Evolutionary conservation across 2,888 invertebrate species (phyloP), one percentile per base, ranked within the genome.

Genomic region (Chrysolina americana): DNA sequence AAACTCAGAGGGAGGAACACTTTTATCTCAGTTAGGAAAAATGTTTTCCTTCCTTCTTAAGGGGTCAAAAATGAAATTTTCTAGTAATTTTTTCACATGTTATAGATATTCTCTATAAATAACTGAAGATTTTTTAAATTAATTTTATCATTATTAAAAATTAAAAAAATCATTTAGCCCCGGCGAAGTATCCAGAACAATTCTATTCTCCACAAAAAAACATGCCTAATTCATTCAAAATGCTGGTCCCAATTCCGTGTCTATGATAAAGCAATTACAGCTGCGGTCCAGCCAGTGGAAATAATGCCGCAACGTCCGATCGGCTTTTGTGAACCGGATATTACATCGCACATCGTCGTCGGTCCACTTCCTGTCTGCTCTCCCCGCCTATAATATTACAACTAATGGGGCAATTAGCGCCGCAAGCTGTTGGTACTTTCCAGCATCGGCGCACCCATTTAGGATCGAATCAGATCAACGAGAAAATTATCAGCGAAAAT

Each of bases 291-390:
- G 68, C 66, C 63, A 64, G 28, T 68, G 73, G 73, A 68, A 73
- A 47, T 68, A 68, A 68, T 44, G 47, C 68, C 73, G 62, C 68
- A 28, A 74, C 62, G 70, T 70, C 74, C 74, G 70, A 74, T 74
- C 74, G 59, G 74, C 71, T 74, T 71, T 70, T 68, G 74, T 71
- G 68, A 68, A 71, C 68, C 74, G 74, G 74, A 74, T 74, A 74
- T 74, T 74, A 50, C 74, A 68, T 70, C 70, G 74, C 50, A 64
- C 74, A 68, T 63, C 62, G 73, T 63, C 62, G 73, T 65, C 69
- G 71, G 63, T 64, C 68, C 56, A 65, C 68, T 71, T 71, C 74
- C 74, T 63, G 63, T 53, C 41, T 15, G 56, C 65, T 56, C 66
- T 63, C 41, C 59, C 74, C 64, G 36, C 74, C 64, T 69, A 69